Conservation (phyloP, 2,797 vertebrate species). For the Hydrophis major region DNA sequence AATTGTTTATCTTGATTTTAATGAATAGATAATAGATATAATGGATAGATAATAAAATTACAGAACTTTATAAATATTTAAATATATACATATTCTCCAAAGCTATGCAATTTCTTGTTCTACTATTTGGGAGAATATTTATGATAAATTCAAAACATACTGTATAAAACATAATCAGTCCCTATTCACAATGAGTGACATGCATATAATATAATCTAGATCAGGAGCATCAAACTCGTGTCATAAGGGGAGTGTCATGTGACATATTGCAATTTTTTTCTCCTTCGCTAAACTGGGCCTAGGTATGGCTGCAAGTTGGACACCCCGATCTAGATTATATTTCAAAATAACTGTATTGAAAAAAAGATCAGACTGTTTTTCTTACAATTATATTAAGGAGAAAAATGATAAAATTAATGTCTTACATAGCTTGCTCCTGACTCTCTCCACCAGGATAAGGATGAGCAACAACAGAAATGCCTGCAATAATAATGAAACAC, state of each 20-base stretch:
- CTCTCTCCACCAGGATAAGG: constrained; percentile 89
- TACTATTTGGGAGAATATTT: not conserved
- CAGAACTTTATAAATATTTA: not conserved
- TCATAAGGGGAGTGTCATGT: too few relatives aligned
- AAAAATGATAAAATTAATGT: constrained; percentile 21
- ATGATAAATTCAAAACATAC: not conserved
- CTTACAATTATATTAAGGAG: constrained; percentile 17
- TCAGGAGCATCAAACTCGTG: too few relatives aligned
- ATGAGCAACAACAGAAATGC: constrained; percentile 89
- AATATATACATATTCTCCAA: not conserved
- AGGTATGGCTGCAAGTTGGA: too few relatives aligned
- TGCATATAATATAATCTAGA: not conserved
- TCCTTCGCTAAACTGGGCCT: too few relatives aligned
- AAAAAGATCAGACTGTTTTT: not conserved
- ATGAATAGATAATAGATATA: not conserved
- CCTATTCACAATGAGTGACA: not conserved
- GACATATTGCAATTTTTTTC: too few relatives aligned
- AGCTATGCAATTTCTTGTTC: not conserved
- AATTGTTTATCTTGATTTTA: not conserved
- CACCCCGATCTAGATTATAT: not conserved
- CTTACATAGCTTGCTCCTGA: constrained; percentile 91
- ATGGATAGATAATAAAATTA: not conserved
- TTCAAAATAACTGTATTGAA: not conserved
- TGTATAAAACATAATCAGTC: not conserved
- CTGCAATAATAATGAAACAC: constrained; percentile 66